Percentiles rank a stretch among this genome's conserved stretches.
Conservation (phyloP, 2,888 invertebrate species). For the Monochamus alternatus region DNA sequence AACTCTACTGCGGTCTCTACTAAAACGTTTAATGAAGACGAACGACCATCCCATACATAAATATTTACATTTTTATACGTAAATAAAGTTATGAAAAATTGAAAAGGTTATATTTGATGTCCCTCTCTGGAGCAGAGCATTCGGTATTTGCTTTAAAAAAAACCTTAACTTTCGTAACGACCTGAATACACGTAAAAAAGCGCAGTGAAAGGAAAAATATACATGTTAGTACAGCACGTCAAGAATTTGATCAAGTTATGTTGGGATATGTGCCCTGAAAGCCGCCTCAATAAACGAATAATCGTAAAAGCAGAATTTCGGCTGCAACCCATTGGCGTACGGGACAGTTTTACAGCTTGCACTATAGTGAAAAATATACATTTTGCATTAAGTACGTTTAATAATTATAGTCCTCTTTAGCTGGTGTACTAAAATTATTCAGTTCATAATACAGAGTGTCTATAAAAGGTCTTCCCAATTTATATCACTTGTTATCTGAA, state of each 20-base stretch:
- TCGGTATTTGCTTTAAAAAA: conserved; percentile 16
- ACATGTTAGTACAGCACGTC: conserved; percentile 34
- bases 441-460: no score
- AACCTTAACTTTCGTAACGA: conserved; percentile 18
- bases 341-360: background rate
- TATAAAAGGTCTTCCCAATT: no score
- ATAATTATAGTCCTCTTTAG: no score
- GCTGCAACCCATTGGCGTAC: conserved; percentile 6
- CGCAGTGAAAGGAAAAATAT: conserved; percentile 30
- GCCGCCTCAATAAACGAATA: conserved; percentile 35
- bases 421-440: no score
- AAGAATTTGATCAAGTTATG: conserved; percentile 39
- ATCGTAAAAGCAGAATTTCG: conserved; percentile 32
- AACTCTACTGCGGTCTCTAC: no score
- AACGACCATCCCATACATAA: background rate
- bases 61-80: conserved; percentile 15
- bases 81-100: conserved; percentile 8
- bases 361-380: background rate
- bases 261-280: conserved; percentile 32
- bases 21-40: no score
- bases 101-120: background rate
- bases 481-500: no score
- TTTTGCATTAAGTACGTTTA: background rate
- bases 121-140: background rate
- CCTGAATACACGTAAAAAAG: conserved; percentile 25